Evolutionary conservation across 1,140 invertebrate genomes (phyloP).

Genomic region (Lasioglossum albipes): DNA sequence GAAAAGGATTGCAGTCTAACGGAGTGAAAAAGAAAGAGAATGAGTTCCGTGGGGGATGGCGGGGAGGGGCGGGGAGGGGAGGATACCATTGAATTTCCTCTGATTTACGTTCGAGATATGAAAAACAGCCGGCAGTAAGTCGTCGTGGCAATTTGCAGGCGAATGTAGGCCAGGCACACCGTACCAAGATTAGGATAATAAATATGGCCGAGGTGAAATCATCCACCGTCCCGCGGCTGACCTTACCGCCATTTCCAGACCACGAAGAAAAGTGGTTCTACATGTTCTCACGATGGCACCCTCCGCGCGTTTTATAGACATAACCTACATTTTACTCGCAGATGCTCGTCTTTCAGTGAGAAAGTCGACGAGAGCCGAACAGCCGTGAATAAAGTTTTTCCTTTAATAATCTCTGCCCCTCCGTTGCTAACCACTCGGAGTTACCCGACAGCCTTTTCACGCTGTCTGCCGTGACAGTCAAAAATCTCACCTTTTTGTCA

Average conservation of each 20-base stretch:
- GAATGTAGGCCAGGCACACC: slow-evolving; percentile 58
- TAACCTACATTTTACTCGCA: slow-evolving; percentile 58
- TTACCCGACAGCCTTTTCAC: no score
- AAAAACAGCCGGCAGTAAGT: slow-evolving; percentile 52
- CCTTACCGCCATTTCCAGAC: slow-evolving; percentile 54
- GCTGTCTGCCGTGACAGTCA: no score
- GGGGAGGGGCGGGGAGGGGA: no score
- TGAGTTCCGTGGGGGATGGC: not conserved
- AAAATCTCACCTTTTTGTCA: no score
- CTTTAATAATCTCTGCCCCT: not conserved
- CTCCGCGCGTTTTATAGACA: slow-evolving; percentile 55
- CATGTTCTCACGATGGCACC: slow-evolving; percentile 45
- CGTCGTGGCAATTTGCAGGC: slow-evolving; percentile 53
- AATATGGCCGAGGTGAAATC: slow-evolving; percentile 61
- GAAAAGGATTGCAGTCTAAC: no score
- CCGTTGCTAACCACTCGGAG: not conserved
- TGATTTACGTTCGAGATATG: slow-evolving; percentile 44
- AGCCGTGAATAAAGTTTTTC: not conserved
- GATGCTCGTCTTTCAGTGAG: slow-evolving; percentile 53
- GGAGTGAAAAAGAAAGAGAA: not conserved
- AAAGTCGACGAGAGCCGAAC: slow-evolving; percentile 42
- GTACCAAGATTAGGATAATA: slow-evolving; percentile 61
- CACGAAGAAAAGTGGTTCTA: slow-evolving; percentile 30
- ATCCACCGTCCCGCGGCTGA: slow-evolving; percentile 59
- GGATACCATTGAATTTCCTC: slow-evolving; percentile 16